A percentile compares a stretch with the other conserved stretches of the same genome.
phyloP scores from a whole-genome alignment of 2,113 vertebrate genomes.

The Ptilorrhoa leucosticta region DNA sequence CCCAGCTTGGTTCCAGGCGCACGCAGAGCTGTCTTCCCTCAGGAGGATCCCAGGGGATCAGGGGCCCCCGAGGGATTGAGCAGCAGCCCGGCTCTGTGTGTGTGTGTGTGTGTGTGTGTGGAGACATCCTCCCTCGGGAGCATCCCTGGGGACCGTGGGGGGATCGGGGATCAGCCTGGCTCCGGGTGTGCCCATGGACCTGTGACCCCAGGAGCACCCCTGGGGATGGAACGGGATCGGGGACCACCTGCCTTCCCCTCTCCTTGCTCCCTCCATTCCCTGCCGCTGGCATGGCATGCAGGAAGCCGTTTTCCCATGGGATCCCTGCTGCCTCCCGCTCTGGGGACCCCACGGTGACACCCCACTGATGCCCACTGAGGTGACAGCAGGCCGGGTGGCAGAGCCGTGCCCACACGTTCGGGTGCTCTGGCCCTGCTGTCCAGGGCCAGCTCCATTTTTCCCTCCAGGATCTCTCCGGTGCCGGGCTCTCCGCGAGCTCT shows the following conservation, averaged over 20 bases:
- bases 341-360: neutral
- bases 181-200: neutral
- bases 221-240: neutral
- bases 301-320: accelerated
- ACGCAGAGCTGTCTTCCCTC: accelerated
- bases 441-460: neutral
- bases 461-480: neutral
- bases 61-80: neutral
- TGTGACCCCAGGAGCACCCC: neutral
- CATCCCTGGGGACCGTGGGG: neutral
- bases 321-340: neutral
- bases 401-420: accelerated
- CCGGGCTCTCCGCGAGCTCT: neutral
- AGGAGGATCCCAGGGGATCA: neutral
- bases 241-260: neutral
- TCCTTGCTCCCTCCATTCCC: neutral
- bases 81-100: neutral
- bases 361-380: accelerated
- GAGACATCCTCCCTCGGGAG: neutral
- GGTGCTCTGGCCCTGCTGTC: neutral
- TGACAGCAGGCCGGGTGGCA: neutral
- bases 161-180: neutral
- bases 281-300: accelerated
- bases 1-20: neutral
- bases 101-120: neutral